Evolutionary conservation across 2,113 vertebrate genomes (phyloP).

Genomic region (Plestiodon gilberti): DNA sequence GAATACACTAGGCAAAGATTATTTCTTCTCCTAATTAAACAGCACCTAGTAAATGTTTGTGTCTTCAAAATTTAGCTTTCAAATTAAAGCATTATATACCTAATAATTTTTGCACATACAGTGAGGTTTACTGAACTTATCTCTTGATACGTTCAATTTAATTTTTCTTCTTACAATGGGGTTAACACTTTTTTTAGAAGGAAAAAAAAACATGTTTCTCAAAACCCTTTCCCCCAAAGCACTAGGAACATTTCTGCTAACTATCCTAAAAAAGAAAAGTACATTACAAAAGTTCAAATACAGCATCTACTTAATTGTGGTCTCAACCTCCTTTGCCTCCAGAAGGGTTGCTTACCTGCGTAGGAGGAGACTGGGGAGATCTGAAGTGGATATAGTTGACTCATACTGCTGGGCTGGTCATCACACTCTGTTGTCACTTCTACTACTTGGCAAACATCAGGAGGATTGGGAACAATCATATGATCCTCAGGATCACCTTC

Average conservation of each 20-base stretch:
- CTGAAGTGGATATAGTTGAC: constrained; percentile 93
- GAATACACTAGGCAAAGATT: neutral
- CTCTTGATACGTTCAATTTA: neutral
- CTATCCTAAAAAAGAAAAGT: neutral
- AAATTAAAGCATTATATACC: neutral
- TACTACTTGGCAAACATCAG: constrained; percentile 95
- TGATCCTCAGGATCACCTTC: constrained; percentile 82
- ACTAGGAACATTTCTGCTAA: constrained; percentile 6
- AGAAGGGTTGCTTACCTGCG: constrained; percentile 80
- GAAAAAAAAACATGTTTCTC: neutral
- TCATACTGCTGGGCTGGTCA: constrained; percentile 91
- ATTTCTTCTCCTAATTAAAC: neutral
- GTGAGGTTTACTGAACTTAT: neutral
- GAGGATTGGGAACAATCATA: constrained; percentile 90
- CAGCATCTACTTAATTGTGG: neutral
- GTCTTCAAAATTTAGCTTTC: neutral
- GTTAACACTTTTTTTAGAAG: neutral
- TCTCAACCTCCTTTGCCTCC: neutral
- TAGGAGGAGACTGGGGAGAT: constrained; percentile 96
- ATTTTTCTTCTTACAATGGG: constrained; percentile 1
- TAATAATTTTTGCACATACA: constrained; percentile 2
- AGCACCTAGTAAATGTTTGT: neutral
- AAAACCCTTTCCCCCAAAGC: constrained; percentile 21
- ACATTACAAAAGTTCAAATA: neutral
- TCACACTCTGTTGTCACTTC: constrained; percentile 97